A percentile compares a stretch with the other conserved stretches of the same genome.
Evolutionary conservation across 30 jellyfish, hydroid and myxozoan genomes (phyloP).

Genomic region (Catostylus mosaicus): DNA sequence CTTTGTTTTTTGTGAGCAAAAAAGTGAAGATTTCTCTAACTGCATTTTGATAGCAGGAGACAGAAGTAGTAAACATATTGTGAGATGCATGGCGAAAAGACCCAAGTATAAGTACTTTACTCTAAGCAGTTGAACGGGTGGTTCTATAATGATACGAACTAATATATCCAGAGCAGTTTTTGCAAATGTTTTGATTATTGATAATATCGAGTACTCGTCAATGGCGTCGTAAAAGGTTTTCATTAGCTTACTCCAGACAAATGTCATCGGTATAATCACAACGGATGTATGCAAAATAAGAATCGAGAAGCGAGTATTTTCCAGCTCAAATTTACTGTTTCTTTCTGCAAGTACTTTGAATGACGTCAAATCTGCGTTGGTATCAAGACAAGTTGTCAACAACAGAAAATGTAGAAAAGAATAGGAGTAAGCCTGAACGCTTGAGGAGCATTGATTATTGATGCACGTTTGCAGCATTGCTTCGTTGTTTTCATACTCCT

Average conservation of each 20-base stretch:
- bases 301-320: background rate
- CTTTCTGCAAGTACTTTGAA: constrained; percentile 14
- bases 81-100: constrained; percentile 1
- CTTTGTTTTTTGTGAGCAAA: constrained; percentile 52
- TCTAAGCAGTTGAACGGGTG: constrained; percentile 22
- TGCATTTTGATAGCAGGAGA: constrained; percentile 34
- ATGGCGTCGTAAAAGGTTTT: constrained; percentile 2
- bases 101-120: constrained; percentile 51
- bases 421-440: constrained; percentile 12
- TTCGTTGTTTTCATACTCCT: background rate
- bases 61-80: constrained; percentile 13
- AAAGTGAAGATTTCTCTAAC: constrained; percentile 49
- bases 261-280: background rate
- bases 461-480: background rate
- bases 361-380: constrained; percentile 29
- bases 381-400: constrained; percentile 42
- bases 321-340: constrained; percentile 14
- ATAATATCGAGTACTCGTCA: constrained; percentile 12
- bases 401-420: constrained; percentile 24
- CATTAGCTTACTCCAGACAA: constrained; percentile 22
- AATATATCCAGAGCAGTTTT: background rate
- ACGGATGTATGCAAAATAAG: background rate
- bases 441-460: constrained; percentile 5
- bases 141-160: constrained; percentile 21
- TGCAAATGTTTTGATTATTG: background rate